Conservation (phyloP, 2,888 invertebrate genomes). For the Scaptomyza polygonia region DNA sequence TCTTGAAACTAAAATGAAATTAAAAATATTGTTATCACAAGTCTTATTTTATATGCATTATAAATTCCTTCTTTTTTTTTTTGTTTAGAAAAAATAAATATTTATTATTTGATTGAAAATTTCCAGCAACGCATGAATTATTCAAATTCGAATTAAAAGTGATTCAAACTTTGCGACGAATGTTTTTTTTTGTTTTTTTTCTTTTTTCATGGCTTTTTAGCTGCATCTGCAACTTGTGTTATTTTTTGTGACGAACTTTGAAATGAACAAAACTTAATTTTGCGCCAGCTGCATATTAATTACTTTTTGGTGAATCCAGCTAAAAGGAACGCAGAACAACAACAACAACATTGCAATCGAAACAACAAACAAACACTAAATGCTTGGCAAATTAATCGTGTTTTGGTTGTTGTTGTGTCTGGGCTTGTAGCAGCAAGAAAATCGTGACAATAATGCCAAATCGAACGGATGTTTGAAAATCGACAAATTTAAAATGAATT, state of each 20-base stretch:
- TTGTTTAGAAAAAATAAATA: too few relatives aligned
- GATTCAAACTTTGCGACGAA: neutral
- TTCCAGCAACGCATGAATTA: neutral
- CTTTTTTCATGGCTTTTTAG: slow-evolving; percentile 5
- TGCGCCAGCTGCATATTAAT: slow-evolving; percentile 70
- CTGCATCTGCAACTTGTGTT: slow-evolving; percentile 22
- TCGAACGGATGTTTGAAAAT: slow-evolving; percentile 72
- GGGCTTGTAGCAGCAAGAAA: slow-evolving; percentile 58
- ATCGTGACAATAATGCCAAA: slow-evolving; percentile 78
- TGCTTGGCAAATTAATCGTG: slow-evolving; percentile 27
- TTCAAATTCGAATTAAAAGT: neutral
- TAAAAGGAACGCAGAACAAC: slow-evolving; percentile 10
- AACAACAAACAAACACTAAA: slow-evolving; percentile 29
- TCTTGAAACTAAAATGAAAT: neutral
- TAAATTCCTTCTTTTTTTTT: too few relatives aligned
- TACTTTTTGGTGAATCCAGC: slow-evolving; percentile 42
- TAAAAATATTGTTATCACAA: neutral
- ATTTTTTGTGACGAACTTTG: slow-evolving; percentile 6
- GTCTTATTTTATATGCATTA: too few relatives aligned
- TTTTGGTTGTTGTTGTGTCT: slow-evolving; percentile 40
- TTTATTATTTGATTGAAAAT: too few relatives aligned
- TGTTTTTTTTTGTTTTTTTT: neutral
- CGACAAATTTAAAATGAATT: slow-evolving; percentile 60
- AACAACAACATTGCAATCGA: slow-evolving; percentile 27
- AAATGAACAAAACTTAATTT: slow-evolving; percentile 30